A percentile compares a stretch with the other conserved stretches of the same genome.
Evolutionary conservation across 2,797 vertebrate genomes (phyloP).

Genomic region (Spinus pinus): DNA sequence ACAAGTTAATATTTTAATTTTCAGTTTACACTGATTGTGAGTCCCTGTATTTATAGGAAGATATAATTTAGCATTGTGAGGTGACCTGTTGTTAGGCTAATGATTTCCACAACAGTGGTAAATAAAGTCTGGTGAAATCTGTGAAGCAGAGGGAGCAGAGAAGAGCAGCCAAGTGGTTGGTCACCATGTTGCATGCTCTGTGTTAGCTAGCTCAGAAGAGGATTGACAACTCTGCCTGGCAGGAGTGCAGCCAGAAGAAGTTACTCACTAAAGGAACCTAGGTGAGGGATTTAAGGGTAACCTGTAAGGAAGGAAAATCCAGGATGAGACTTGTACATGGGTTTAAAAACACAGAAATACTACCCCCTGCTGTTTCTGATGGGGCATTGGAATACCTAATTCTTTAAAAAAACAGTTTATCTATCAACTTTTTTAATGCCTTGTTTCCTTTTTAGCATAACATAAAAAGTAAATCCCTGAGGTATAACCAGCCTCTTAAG

Average conservation of each 20-base stretch:
- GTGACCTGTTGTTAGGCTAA: neutral
- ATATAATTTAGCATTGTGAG: neutral
- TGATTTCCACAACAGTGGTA: neutral
- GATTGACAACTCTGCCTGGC: neutral
- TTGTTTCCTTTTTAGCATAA: neutral
- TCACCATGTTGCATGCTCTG: neutral
- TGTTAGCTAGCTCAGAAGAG: neutral
- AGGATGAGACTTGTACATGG: neutral
- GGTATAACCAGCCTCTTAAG: neutral
- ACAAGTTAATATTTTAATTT: neutral
- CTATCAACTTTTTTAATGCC: neutral
- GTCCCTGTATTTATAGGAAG: neutral
- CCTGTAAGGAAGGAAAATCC: neutral
- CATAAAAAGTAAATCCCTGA: neutral
- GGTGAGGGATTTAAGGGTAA: neutral
- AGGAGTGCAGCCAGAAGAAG: neutral
- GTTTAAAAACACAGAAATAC: constrained; percentile 40
- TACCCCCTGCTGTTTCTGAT: constrained; percentile 49
- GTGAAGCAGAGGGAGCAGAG: neutral
- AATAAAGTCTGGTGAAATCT: neutral
- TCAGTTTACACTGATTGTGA: neutral
- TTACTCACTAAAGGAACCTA: neutral
- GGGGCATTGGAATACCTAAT: neutral
- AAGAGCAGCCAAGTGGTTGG: neutral
- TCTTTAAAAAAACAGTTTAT: neutral